Conservation (phyloP, 2,797 vertebrate species). For the Geotrypetes seraphini region DNA sequence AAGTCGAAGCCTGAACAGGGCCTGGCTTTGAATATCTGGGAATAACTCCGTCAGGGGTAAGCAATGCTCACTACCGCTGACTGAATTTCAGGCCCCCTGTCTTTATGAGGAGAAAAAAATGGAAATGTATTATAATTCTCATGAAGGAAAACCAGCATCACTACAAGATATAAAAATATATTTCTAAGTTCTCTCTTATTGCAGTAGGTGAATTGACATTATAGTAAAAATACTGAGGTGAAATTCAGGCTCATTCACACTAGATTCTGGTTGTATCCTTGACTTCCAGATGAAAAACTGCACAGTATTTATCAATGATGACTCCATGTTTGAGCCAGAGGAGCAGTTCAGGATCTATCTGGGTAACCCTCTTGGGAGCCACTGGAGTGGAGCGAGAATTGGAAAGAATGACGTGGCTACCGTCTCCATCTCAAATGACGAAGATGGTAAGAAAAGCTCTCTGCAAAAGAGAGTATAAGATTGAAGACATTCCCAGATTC, state of each 20-base stretch:
- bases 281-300: constrained; percentile 83
- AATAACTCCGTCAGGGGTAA: no score
- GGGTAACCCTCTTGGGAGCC: constrained; percentile 77
- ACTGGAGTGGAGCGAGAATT: constrained; percentile 88
- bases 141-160: no score
- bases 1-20: no score
- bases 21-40: no score
- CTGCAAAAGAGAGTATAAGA: no score
- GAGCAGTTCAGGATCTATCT: constrained; percentile 86
- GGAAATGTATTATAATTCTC: no score
- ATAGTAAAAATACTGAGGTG: background rate
- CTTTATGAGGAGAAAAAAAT: no score
- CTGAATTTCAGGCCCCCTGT: no score
- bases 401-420: constrained; percentile 66
- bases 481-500: no score
- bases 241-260: background rate
- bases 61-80: no score
- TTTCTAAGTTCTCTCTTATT: background rate
- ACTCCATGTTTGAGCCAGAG: constrained; percentile 87
- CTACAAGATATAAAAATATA: background rate
- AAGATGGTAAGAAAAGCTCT: constrained; percentile 83
- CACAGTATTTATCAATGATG: constrained; percentile 72
- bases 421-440: constrained; percentile 83
- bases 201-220: fast-evolving
- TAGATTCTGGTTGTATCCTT: background rate